Base-by-base conservation (phyloP, 2,797 vertebrate species). In the Monodelphis domestica region DNA sequence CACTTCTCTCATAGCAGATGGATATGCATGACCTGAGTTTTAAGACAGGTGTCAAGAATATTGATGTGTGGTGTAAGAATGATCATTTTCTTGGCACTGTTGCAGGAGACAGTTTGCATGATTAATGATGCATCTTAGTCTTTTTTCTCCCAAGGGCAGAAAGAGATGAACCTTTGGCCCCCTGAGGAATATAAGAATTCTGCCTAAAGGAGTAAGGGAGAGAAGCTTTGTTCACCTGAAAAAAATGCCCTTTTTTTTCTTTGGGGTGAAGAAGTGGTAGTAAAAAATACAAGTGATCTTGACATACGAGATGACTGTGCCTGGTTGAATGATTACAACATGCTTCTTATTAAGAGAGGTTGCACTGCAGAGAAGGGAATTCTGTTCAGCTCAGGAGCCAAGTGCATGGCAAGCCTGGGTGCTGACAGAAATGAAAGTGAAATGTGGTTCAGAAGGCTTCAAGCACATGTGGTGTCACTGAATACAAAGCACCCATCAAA, bases 21-120 rank as follows among this genome's bases (percentile, higher is more conserved):
- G 98, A 98, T 99, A 98, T 95, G 97, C 97, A 97, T 95, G 98
- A 97, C 98, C 98, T 97, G 97, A 97, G 97, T 96, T 98, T 98
- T 98, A 95, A 98, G 98, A 98, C 0, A 90, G 93, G 97, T 98
- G 98, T 98, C 98, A 98, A 96, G 98, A 97, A 98, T 98, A 98
- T 97, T 98, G 98, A 98, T 98, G 97, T 93, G 15, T 53, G 17
- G 89, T 97, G 78, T 33, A 95, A 97, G 91, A 94, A 90, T 96
- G 95, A 98, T 97, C 87, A 15, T 97, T 98, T 97, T 33, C 93
- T 96, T 96, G 96, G 97, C 93, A 56, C 28, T 9, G 53, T 96
- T 96, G 91, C 0, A 0, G 95, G 92, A 98, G 96, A 98, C 94
- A 94, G 97, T 88, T 96, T 0, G 59, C 96, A 94, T 97, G 97